phyloP scores from a whole-genome alignment of 1,140 invertebrate species.

The Trachymyrmex septentrionalis region DNA sequence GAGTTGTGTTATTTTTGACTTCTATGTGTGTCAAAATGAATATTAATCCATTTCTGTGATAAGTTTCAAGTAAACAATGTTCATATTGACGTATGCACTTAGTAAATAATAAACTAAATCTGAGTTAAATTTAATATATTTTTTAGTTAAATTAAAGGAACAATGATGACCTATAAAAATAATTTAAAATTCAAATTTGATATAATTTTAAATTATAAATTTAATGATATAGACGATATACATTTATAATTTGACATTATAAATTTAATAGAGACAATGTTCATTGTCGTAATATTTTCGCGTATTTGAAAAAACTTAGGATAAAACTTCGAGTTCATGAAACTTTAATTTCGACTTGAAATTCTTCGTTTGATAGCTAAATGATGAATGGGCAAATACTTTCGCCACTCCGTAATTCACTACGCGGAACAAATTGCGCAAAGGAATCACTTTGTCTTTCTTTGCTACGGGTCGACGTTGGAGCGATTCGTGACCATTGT shows the following conservation, averaged over 20 bases:
- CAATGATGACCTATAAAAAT: no score
- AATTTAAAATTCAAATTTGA: no score
- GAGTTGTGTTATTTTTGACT: no score
- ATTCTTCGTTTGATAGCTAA: conserved; percentile 37
- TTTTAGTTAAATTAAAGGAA: no score
- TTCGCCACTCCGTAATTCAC: not conserved
- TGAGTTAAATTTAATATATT: no score
- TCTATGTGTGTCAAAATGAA: no score
- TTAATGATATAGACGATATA: not conserved
- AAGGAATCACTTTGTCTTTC: conserved; percentile 16
- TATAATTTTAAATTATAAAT: no score
- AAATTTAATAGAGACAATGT: not conserved
- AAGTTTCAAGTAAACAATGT: no score
- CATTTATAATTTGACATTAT: not conserved
- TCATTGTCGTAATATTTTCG: not conserved
- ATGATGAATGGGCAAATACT: conserved; percentile 39
- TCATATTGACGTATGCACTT: no score
- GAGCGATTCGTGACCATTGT: conserved; percentile 18
- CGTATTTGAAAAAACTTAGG: not conserved
- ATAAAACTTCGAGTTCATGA: conserved; percentile 40
- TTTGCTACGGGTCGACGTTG: not conserved
- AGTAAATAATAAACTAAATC: no score
- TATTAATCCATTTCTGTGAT: no score
- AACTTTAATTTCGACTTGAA: conserved; percentile 40
- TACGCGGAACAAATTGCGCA: conserved; percentile 5